Conservation (phyloP, 2,797 vertebrate genomes). For the Micrastur ruficollis region DNA sequence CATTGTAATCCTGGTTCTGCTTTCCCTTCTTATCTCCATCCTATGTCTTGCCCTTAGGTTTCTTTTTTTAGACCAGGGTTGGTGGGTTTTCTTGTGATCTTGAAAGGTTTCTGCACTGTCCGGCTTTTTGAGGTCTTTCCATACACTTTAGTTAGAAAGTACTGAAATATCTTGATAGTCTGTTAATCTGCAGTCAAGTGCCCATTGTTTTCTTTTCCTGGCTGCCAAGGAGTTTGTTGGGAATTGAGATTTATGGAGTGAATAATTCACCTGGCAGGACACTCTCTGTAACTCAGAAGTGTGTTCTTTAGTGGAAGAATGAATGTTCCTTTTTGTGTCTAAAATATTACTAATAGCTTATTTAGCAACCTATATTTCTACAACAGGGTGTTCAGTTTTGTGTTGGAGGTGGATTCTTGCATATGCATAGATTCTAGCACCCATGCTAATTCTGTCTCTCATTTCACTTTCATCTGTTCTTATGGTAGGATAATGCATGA, state of each 20-base stretch:
- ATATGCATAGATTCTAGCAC: constrained; percentile 47
- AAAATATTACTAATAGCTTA: constrained; percentile 44
- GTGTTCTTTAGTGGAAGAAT: constrained; percentile 3
- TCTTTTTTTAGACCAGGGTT: background rate
- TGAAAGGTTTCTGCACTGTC: background rate
- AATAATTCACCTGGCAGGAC: constrained; percentile 53
- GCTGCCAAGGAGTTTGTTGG: constrained; percentile 16
- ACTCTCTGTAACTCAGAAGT: background rate
- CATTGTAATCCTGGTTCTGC: background rate
- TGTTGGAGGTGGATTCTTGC: constrained; percentile 43
- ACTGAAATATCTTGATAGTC: background rate
- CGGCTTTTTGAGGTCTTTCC: background rate
- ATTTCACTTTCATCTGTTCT: constrained; percentile 54
- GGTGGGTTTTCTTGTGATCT: background rate
- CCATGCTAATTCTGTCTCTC: constrained; percentile 50
- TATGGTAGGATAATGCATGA: constrained; percentile 31
- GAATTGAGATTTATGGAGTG: constrained; percentile 16
- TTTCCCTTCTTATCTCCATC: background rate
- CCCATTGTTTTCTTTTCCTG: constrained; percentile 21
- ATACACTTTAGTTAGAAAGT: background rate
- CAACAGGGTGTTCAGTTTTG: constrained; percentile 35
- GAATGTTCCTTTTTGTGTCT: constrained; percentile 4
- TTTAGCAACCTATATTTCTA: constrained; percentile 56
- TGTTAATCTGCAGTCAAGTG: constrained; percentile 12
- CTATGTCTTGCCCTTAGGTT: background rate